Conservation (phyloP, 1,140 invertebrate species). For the Cotesia glomerata region DNA sequence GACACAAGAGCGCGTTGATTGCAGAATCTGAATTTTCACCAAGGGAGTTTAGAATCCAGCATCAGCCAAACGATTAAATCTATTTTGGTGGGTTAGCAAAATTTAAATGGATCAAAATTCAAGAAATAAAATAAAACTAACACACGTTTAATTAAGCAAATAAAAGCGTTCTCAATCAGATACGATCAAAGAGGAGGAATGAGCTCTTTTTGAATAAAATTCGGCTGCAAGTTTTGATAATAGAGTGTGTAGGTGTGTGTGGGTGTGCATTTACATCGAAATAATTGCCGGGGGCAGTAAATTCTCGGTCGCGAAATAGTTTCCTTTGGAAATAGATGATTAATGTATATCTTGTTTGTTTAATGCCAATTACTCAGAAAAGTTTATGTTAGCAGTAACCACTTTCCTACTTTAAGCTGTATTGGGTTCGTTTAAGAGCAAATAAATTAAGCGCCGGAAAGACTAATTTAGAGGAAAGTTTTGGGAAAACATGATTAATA, state of each 20-base stretch:
- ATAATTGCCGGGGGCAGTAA: too few species aligned
- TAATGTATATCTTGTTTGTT: constrained; percentile 14
- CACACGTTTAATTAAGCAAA: too few species aligned
- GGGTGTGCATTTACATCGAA: too few species aligned
- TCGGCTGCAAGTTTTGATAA: too few species aligned
- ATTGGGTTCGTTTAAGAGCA: too few species aligned
- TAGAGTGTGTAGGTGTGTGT: too few species aligned
- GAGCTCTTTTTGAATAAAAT: too few species aligned
- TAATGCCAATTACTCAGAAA: constrained; percentile 16
- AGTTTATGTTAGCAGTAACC: not conserved
- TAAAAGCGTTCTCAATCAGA: too few species aligned
- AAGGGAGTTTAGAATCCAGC: too few species aligned
- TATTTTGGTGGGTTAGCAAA: not conserved
- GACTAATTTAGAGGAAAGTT: too few species aligned
- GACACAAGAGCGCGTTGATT: constrained; percentile 11
- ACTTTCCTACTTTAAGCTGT: not conserved
- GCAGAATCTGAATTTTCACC: not conserved
- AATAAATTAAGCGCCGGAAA: too few species aligned
- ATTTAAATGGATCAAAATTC: constrained; percentile 9
- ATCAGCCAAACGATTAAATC: constrained; percentile 16
- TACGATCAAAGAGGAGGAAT: not conserved
- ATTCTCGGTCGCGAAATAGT: not conserved
- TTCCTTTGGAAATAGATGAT: not conserved
- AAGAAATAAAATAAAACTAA: not conserved
- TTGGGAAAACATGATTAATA: too few species aligned